Percentiles rank a stretch among this genome's conserved stretches.
These are phyloP conservation scores for Anthopleura sola DNA, from an alignment of 64 coral and sea anemone genomes.

Conservation along the genomic window DNA sequence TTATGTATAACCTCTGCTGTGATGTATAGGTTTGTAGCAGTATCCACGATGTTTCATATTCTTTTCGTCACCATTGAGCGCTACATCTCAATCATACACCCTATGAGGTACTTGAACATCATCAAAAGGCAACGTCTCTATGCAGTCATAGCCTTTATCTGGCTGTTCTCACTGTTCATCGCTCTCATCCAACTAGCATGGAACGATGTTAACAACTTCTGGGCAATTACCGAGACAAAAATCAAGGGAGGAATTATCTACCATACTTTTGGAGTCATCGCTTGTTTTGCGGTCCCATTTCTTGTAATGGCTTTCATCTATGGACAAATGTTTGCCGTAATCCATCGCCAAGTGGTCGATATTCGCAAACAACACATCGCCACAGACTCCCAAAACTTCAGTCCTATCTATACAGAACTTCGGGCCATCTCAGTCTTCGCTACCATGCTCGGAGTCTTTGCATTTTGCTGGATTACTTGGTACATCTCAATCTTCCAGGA, in stretches of 20 bases:
- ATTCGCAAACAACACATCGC: constrained; percentile 42
- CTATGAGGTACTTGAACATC: constrained; percentile 42
- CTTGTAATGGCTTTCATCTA: constrained; percentile 58
- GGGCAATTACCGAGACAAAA: background rate
- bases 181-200: constrained; percentile 66
- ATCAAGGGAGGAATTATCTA: constrained; percentile 42
- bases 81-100: constrained; percentile 61
- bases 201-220: constrained; percentile 49
- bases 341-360: constrained; percentile 49
- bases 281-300: constrained; percentile 52
- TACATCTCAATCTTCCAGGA: constrained; percentile 59
- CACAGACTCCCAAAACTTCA: background rate
- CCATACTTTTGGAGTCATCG: constrained; percentile 33
- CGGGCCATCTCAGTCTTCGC: constrained; percentile 58
- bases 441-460: constrained; percentile 57
- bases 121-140: constrained; percentile 47
- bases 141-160: constrained; percentile 51
- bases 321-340: constrained; percentile 52
- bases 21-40: constrained; percentile 63
- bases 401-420: constrained; percentile 47
- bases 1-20: constrained; percentile 49
- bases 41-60: constrained; percentile 79
- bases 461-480: constrained; percentile 68
- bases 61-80: constrained; percentile 66
- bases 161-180: constrained; percentile 54